A percentile compares a stretch with the other conserved stretches of the same genome.
phyloP scores from a whole-genome alignment of 2,888 invertebrate genomes.

The Latrodectus elegans region DNA sequence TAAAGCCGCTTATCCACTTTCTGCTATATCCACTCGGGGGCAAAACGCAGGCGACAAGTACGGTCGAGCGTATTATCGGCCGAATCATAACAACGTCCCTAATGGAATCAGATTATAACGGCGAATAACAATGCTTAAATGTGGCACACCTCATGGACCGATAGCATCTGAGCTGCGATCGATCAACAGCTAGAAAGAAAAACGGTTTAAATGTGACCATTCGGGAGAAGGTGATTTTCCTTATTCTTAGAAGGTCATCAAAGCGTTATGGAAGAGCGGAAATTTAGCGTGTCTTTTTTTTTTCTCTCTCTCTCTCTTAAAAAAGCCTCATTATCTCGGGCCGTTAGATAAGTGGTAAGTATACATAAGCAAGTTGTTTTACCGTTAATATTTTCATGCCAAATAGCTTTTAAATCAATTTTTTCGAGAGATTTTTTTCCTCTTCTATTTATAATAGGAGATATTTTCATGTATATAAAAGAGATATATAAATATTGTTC shows the following conservation, averaged over 20 bases:
- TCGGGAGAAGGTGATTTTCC: conserved; percentile 27
- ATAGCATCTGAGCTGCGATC: conserved; percentile 47
- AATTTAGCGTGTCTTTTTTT: conserved; percentile 36
- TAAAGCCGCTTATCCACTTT: conserved; percentile 25
- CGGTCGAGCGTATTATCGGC: conserved; percentile 30
- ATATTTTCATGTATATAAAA: no score
- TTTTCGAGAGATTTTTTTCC: no score
- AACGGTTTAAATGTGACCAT: background rate
- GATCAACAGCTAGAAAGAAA: conserved; percentile 1
- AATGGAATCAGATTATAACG: conserved; percentile 61
- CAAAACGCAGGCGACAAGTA: background rate
- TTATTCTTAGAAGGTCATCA: conserved; percentile 62
- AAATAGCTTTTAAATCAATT: background rate
- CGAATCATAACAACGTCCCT: conserved; percentile 49
- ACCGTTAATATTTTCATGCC: conserved; percentile 41
- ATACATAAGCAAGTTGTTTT: conserved; percentile 30
- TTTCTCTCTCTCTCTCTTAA: background rate
- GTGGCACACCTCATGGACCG: conserved; percentile 29
- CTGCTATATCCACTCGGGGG: background rate
- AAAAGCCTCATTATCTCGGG: conserved; percentile 20
- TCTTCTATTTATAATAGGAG: no score
- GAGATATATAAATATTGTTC: no score
- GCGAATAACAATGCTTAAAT: conserved; percentile 51
- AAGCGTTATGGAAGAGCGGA: conserved; percentile 36
- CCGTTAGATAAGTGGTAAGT: conserved; percentile 29